These are phyloP conservation scores for Eulemur rufifrons DNA, from an alignment of 2,113 vertebrate species.

Conservation along the genomic window DNA sequence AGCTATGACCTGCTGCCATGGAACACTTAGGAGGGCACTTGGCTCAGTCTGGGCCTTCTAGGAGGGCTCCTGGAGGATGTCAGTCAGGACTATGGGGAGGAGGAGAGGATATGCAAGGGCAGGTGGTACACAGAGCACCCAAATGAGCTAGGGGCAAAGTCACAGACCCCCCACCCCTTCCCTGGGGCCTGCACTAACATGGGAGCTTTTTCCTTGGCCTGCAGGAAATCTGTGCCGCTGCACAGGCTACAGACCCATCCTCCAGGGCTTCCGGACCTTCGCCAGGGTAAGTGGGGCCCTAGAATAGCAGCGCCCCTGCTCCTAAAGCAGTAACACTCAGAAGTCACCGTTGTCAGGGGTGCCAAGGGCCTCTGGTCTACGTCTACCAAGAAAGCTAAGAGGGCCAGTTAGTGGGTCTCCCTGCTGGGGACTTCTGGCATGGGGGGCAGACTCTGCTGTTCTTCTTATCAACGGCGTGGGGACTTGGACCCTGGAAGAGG, in stretches of 20 bases:
- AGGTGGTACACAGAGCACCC: neutral
- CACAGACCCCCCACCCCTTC: neutral
- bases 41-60: neutral
- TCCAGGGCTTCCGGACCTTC: conserved; percentile 94
- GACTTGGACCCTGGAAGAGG: neutral
- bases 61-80: neutral
- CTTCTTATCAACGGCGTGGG: rapidly evolving
- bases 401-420: neutral
- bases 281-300: conserved; percentile 86
- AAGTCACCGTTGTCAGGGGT: neutral
- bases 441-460: neutral
- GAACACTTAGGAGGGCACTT: neutral
- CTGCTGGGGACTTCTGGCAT: rapidly evolving
- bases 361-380: neutral
- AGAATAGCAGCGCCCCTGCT: neutral
- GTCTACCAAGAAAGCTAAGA: neutral
- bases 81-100: neutral
- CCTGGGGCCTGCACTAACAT: neutral
- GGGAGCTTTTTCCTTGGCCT: conserved; percentile 37
- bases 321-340: neutral
- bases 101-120: neutral
- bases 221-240: conserved; percentile 97
- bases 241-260: conserved; percentile 95
- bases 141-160: neutral
- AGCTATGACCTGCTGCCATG: neutral